These are phyloP conservation scores for Idaea dimidiata DNA, from an alignment of 2,888 invertebrate species.

Conservation along the genomic window DNA sequence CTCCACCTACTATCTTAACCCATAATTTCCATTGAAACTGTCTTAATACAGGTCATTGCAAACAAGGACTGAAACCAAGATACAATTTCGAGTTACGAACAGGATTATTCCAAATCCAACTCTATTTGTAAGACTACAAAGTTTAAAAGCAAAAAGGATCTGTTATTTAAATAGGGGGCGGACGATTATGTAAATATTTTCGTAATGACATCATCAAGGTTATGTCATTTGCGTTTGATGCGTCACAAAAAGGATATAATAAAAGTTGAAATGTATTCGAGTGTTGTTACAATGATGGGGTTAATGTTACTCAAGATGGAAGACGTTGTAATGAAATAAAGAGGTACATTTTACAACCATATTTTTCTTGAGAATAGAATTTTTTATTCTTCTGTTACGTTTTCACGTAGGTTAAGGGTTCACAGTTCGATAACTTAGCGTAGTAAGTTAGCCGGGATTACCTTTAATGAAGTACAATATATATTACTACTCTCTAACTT, in stretches of 20 bases:
- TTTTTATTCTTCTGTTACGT: not conserved
- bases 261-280: conserved; percentile 50
- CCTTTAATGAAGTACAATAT: too few species aligned
- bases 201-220: conserved; percentile 64
- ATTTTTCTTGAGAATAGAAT: not conserved
- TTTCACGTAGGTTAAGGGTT: too few species aligned
- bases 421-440: too few species aligned
- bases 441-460: too few species aligned
- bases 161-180: conserved; percentile 17
- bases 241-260: conserved; percentile 52
- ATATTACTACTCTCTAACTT: too few species aligned
- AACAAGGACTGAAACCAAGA: not conserved
- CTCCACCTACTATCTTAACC: not conserved
- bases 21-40: not conserved
- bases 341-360: not conserved
- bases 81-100: not conserved
- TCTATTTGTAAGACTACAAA: too few species aligned
- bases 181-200: conserved; percentile 67
- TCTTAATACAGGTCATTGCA: not conserved
- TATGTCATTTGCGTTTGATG: conserved; percentile 57
- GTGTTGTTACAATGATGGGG: conserved; percentile 26
- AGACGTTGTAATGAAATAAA: conserved; percentile 9
- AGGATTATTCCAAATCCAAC: not conserved
- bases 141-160: too few species aligned
- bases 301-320: conserved; percentile 16